Evolutionary conservation across 2,113 vertebrate species (phyloP).

Genomic region (Ondatra zibethicus): DNA sequence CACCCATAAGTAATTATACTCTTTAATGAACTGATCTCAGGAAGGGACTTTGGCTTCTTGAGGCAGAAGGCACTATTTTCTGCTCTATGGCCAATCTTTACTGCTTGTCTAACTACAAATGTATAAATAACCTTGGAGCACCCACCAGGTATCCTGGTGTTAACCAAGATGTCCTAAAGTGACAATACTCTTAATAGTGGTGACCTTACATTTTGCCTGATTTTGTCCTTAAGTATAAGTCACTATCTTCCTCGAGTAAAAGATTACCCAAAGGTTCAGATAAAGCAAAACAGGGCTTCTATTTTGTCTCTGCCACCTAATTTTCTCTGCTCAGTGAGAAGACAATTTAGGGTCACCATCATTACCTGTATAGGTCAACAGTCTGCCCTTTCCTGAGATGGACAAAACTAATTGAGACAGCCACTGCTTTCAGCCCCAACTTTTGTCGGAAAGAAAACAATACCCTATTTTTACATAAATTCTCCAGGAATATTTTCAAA

Average conservation of each 20-base stretch:
- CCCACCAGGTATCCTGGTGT: not conserved
- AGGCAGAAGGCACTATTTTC: slow-evolving; percentile 19
- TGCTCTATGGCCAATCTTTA: not conserved
- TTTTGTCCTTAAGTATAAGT: not conserved
- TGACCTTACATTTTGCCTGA: not conserved
- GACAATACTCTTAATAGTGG: not conserved
- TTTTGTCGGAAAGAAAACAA: slow-evolving; percentile 66
- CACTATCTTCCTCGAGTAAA: not conserved
- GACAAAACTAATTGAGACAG: slow-evolving; percentile 33
- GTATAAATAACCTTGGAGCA: not conserved
- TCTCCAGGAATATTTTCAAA: slow-evolving; percentile 80
- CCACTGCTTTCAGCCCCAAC: slow-evolving; percentile 4
- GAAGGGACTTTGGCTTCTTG: not conserved
- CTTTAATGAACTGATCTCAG: not conserved
- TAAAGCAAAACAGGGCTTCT: slow-evolving; percentile 2
- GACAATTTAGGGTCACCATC: not conserved
- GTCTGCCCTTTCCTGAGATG: slow-evolving; percentile 2
- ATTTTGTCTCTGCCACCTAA: slow-evolving; percentile 15
- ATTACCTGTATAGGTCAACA: not conserved
- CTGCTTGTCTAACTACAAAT: slow-evolving; percentile 29
- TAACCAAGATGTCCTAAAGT: not conserved
- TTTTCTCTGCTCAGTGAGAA: slow-evolving; percentile 35
- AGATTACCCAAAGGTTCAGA: slow-evolving; percentile 31
- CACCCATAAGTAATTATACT: not conserved
- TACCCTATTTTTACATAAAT: slow-evolving; percentile 84